phyloP scores from a whole-genome alignment of 2,888 invertebrate species.

The Fragum fragum region DNA sequence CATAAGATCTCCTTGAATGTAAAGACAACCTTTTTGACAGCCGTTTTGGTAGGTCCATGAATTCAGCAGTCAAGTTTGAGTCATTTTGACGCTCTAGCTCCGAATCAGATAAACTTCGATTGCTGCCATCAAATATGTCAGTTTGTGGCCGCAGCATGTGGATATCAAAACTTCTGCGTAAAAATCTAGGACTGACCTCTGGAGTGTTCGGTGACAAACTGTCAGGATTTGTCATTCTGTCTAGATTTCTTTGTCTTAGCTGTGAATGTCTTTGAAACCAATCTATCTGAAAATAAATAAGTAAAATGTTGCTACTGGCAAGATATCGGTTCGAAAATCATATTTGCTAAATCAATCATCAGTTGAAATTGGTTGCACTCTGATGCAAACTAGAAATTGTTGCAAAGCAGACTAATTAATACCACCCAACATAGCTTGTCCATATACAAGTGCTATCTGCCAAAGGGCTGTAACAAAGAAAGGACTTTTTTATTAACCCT shows the following conservation, averaged over 20 bases:
- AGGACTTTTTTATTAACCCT: no score
- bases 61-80: slow-evolving; percentile 49
- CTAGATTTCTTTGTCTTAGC: background rate
- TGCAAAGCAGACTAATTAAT: no score
- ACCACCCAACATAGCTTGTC: no score
- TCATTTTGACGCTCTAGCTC: slow-evolving; percentile 36
- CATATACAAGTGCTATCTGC: no score
- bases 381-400: no score
- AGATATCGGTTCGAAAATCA: no score
- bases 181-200: background rate
- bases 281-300: slow-evolving; percentile 2
- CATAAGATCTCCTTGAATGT: slow-evolving; percentile 1
- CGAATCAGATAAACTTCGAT: slow-evolving; percentile 49
- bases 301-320: no score
- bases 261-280: background rate
- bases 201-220: background rate
- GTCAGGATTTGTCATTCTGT: slow-evolving; percentile 3
- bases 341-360: no score
- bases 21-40: slow-evolving; percentile 44
- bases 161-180: slow-evolving; percentile 30
- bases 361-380: no score
- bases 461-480: no score
- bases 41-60: slow-evolving; percentile 51
- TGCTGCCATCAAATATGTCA: slow-evolving; percentile 26
- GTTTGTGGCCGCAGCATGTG: slow-evolving; percentile 5